Conservation (phyloP, 2,113 vertebrate species). For the Thymallus thymallus region DNA sequence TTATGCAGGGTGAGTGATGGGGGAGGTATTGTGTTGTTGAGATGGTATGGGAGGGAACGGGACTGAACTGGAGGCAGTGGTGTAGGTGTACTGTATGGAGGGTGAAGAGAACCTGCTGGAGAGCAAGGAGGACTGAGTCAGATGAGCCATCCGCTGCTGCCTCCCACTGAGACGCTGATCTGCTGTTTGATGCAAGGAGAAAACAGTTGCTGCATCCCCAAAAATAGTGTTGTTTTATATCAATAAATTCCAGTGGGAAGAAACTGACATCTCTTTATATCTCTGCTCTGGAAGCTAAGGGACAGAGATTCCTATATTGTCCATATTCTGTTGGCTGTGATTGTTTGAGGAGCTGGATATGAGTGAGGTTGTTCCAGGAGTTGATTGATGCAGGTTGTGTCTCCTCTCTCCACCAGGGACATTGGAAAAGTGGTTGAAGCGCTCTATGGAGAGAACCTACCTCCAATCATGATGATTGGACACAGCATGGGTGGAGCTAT, state of each 20-base stretch:
- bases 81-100: not conserved
- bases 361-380: not conserved
- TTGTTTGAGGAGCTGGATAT: not conserved
- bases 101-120: not conserved
- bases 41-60: not conserved
- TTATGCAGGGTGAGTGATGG: not conserved
- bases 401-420: conserved; percentile 75
- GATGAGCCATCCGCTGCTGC: not conserved
- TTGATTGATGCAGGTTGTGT: not conserved
- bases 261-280: conserved; percentile 74
- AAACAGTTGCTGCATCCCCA: not conserved
- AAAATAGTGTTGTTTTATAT: not conserved
- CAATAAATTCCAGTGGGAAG: conserved; percentile 73
- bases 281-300: not conserved
- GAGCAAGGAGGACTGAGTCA: not conserved
- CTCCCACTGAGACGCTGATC: not conserved
- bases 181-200: conserved; percentile 4
- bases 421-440: conserved; percentile 90
- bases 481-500: conserved; percentile 99
- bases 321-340: conserved; percentile 38
- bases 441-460: conserved; percentile 90
- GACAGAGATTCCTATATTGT: conserved; percentile 76
- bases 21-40: not conserved
- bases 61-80: not conserved
- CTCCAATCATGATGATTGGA: conserved; percentile 94